Evolutionary conservation across 2,888 invertebrate genomes (phyloP), one percentile per base, ranked within the genome.

Genomic region (Dioctria linearis): DNA sequence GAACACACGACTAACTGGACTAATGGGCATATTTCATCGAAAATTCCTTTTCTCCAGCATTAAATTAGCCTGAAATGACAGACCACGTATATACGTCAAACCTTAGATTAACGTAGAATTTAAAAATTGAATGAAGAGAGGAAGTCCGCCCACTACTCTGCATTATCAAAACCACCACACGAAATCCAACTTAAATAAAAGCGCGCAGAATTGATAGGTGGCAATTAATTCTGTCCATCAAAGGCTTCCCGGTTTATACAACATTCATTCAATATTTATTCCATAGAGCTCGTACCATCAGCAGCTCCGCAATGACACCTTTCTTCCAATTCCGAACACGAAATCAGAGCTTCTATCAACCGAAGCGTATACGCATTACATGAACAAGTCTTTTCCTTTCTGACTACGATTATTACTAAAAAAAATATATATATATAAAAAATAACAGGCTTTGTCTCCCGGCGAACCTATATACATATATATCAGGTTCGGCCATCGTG

Each of bases 191-290:
- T 25, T 25, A 25, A 25, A 25, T 51, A 49, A 51, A 71, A 71
- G 51, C 54, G 39, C 42, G 71, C 71, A 54, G 39, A 37, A 39
- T 39, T n/a, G 49, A 39, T 9, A 71, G 51, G 51, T 49, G 49
- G 71, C 54, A 71, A 71, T 71, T 71, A 71, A 54, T 54, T 71
- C 71, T 71, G 71, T 71, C 71, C 71, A 54, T 71, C 71, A 71
- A 67, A 46, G 46, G 39, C 71, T 46, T 71, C 71, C 49, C 46
- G 67, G 13, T 37, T 51, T 51, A 40, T 3, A 25, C 25, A 25
- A 25, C 25, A 25, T 25, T 25, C 25, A 25, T 25, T 25, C 25
- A 25, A 25, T 25, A 25, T 25, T 25, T 25, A 25, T 25, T 25
- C 25, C 25, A 25, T 25, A 6, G 8, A 51, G 51, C 51, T 51